Percentiles rank a stretch among this genome's conserved stretches.
These are phyloP conservation scores for Neotoxoptera formosana DNA, from an alignment of 1,140 invertebrate species.

Conservation along the genomic window DNA sequence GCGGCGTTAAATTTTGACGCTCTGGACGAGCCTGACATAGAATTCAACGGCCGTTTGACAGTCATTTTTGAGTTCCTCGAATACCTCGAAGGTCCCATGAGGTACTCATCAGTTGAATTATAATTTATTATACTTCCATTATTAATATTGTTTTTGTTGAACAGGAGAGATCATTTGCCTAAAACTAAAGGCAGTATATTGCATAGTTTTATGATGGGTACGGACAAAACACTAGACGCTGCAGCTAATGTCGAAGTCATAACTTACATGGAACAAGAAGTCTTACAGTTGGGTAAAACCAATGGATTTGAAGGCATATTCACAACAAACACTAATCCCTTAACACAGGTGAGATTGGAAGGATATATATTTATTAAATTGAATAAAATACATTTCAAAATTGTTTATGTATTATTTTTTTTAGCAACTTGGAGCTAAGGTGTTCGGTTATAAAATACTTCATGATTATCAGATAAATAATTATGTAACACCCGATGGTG, in stretches of 20 bases:
- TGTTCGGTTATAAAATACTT: constrained; percentile 81
- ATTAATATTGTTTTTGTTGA: background rate
- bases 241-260: constrained; percentile 81
- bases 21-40: constrained; percentile 77
- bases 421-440: constrained; percentile 79
- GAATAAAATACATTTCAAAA: background rate
- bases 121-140: too few species aligned
- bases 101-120: constrained; percentile 63
- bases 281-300: constrained; percentile 71
- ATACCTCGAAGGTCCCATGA: constrained; percentile 75
- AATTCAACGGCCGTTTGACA: constrained; percentile 70
- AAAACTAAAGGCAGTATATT: constrained; percentile 74
- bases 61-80: constrained; percentile 83
- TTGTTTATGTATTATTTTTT: constrained; percentile 61
- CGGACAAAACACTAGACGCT: constrained; percentile 69
- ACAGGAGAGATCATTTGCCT: constrained; percentile 71
- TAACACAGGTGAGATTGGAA: constrained; percentile 74
- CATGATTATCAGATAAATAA: constrained; percentile 82
- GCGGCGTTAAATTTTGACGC: constrained; percentile 81
- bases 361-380: background rate
- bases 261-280: constrained; percentile 78
- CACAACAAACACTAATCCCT: constrained; percentile 84
- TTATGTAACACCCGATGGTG: constrained; percentile 75
- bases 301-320: constrained; percentile 77
- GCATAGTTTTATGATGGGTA: constrained; percentile 88